Evolutionary conservation across 64 coral and sea anemone species (phyloP).

Genomic region (Montipora sp.): DNA sequence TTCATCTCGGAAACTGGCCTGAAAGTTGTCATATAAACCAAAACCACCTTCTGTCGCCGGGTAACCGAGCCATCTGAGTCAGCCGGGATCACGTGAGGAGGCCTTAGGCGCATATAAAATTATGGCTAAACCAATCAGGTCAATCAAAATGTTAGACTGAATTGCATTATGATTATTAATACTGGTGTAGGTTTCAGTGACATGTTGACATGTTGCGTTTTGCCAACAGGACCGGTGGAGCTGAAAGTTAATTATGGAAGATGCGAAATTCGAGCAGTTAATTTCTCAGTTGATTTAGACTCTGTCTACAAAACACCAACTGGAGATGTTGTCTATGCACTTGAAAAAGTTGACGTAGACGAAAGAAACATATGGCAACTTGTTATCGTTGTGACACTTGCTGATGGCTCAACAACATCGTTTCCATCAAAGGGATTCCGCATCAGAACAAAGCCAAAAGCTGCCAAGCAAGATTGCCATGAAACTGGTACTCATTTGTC

Average conservation of each 20-base stretch:
- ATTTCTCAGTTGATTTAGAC: slow-evolving; percentile 80
- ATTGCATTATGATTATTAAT: too few relatives aligned
- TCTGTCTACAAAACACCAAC: slow-evolving; percentile 80
- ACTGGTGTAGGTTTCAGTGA: too few relatives aligned
- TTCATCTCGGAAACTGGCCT: too few relatives aligned
- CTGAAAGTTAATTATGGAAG: slow-evolving; percentile 43
- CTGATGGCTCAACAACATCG: slow-evolving; percentile 22
- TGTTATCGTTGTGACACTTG: slow-evolving; percentile 57
- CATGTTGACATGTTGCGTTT: background rate
- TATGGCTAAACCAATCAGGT: too few relatives aligned
- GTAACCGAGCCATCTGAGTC: too few relatives aligned
- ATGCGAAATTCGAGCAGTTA: slow-evolving; percentile 17
- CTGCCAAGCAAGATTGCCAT: slow-evolving; percentile 7
- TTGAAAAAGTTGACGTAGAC: slow-evolving; percentile 81
- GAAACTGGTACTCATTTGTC: background rate
- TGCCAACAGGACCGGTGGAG: slow-evolving; percentile 58
- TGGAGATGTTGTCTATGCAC: slow-evolving; percentile 69
- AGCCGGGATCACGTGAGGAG: too few relatives aligned
- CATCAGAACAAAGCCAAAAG: slow-evolving; percentile 82
- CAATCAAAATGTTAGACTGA: too few relatives aligned
- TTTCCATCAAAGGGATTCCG: slow-evolving; percentile 77
- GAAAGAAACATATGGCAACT: slow-evolving; percentile 78
- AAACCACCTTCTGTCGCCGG: too few relatives aligned
- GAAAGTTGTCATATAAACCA: too few relatives aligned
- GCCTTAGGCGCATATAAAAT: too few relatives aligned